Percentiles rank a stretch among this genome's conserved stretches.
Evolutionary conservation across 1,140 invertebrate genomes (phyloP).

Genomic region (Zaprionus vittiger): DNA sequence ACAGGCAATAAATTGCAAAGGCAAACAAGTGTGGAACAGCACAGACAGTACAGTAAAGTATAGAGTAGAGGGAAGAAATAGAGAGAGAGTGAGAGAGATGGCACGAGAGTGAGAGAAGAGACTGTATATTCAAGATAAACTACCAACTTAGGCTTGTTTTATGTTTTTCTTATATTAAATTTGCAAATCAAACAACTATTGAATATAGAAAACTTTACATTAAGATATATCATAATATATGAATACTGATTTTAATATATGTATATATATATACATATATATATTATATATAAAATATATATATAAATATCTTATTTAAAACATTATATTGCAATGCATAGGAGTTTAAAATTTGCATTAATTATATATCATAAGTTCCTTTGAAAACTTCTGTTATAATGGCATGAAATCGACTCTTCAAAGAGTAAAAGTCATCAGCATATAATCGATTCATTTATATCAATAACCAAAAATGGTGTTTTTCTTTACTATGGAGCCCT

Average conservation of each 20-base stretch:
- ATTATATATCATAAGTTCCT: neutral
- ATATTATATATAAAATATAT: neutral
- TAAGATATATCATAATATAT: neutral
- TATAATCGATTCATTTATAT: conserved; percentile 3
- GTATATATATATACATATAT: neutral
- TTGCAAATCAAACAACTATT: neutral
- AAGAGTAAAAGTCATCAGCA: neutral
- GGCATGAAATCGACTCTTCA: neutral
- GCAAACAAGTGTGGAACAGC: conserved; percentile 25
- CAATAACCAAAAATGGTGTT: neutral
- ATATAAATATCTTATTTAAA: neutral
- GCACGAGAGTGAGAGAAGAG: neutral
- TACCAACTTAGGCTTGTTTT: neutral
- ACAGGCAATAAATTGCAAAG: conserved; percentile 52
- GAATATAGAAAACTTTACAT: neutral
- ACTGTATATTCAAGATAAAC: too few relatives aligned
- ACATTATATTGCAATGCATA: neutral
- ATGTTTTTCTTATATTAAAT: neutral
- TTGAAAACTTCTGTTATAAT: neutral
- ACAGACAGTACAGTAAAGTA: neutral
- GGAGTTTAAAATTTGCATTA: neutral
- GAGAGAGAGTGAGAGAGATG: neutral
- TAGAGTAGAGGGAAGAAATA: neutral
- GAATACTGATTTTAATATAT: too few relatives aligned
- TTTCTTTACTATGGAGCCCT: neutral